A percentile compares a stretch with the other conserved stretches of the same genome.
These are phyloP conservation scores for Fulmarus glacialis DNA, from an alignment of 2,113 vertebrate genomes.

Conservation along the genomic window DNA sequence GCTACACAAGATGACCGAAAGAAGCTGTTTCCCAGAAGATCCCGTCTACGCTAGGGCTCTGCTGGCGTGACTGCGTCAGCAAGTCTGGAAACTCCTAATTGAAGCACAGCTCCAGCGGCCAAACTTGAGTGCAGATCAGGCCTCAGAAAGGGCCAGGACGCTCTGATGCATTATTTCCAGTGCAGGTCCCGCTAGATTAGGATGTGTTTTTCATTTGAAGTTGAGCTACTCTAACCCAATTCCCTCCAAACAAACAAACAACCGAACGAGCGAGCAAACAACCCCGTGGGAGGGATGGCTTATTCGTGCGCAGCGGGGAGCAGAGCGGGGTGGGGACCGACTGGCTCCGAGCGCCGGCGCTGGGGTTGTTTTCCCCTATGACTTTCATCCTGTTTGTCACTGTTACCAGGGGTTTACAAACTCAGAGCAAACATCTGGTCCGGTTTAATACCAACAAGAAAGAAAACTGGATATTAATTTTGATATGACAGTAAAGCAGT, in stretches of 20 bases:
- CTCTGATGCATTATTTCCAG: constrained; percentile 43
- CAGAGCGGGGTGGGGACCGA: neutral
- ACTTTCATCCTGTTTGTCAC: constrained; percentile 42
- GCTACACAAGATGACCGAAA: neutral
- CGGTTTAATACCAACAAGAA: constrained; percentile 25
- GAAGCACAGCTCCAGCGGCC: neutral
- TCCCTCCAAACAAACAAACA: constrained; percentile 39
- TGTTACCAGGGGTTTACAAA: constrained; percentile 32
- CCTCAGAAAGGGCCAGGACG: neutral
- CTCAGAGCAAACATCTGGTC: constrained; percentile 43
- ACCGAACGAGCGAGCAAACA: neutral
- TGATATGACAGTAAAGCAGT: constrained; percentile 33
- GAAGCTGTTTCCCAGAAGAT: constrained; percentile 15
- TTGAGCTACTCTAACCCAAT: neutral
- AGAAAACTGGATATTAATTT: constrained; percentile 39
- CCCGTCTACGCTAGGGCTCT: neutral
- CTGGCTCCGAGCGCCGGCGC: neutral
- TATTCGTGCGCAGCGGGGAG: neutral
- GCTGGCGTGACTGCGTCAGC: neutral
- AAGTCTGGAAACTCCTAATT: constrained; percentile 20
- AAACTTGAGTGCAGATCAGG: neutral
- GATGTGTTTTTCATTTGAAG: constrained; percentile 39
- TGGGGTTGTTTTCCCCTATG: neutral
- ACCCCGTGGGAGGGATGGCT: neutral
- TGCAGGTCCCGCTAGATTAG: neutral